Percentiles rank a stretch among this genome's conserved stretches.
These are phyloP conservation scores for Ibycter americanus DNA, from an alignment of 2,797 vertebrate genomes.

Conservation along the genomic window DNA sequence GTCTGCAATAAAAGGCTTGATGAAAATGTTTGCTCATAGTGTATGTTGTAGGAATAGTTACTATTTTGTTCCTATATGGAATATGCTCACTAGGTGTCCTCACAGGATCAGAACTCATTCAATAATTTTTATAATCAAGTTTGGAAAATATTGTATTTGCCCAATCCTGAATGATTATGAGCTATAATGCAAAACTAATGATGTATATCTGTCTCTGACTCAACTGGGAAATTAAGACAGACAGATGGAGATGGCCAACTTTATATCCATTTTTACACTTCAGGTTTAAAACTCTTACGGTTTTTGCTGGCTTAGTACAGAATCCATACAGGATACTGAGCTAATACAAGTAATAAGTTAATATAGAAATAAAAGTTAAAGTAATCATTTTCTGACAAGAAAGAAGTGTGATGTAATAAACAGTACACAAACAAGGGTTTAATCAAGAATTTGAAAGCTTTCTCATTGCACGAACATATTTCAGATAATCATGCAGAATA, in stretches of 20 bases:
- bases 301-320: not conserved
- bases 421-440: not conserved
- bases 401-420: not conserved
- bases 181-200: not conserved
- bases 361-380: not conserved
- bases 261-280: not conserved
- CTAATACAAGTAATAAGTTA: not conserved
- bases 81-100: constrained; percentile 66
- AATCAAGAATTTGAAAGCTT: not conserved
- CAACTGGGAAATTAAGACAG: not conserved
- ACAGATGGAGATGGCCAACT: not conserved
- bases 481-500: not conserved
- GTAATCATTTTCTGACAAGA: not conserved
- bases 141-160: not conserved
- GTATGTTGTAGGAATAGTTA: not conserved
- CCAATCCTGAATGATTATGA: not conserved
- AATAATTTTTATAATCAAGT: not conserved
- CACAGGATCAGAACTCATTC: constrained; percentile 36
- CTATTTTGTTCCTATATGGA: not conserved
- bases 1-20: not conserved
- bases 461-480: not conserved
- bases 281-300: not conserved
- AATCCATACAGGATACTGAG: not conserved
- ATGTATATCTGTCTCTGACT: not conserved
- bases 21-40: not conserved